Conservation (phyloP, 1,140 invertebrate genomes). For the Dendroctonus ponderosae region DNA sequence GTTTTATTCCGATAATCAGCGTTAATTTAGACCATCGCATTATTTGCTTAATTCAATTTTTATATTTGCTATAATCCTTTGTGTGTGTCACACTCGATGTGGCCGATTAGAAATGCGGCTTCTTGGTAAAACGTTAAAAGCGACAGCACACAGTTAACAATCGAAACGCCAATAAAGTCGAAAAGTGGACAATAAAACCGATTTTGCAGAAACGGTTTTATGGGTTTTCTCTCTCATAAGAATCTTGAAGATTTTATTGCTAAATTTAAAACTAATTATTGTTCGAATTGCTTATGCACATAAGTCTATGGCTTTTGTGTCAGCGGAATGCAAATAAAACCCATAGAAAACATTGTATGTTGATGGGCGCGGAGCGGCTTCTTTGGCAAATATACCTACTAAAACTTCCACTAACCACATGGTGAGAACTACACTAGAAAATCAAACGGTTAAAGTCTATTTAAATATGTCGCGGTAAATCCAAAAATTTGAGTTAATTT, state of each 20-base stretch:
- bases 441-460: neutral
- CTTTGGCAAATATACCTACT: neutral
- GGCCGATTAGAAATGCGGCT: constrained; percentile 3
- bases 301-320: neutral
- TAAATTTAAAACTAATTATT: constrained; percentile 11
- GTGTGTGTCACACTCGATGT: constrained; percentile 1
- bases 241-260: constrained; percentile 15
- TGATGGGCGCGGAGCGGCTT: neutral
- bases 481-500: too few relatives aligned
- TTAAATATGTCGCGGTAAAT: too few relatives aligned
- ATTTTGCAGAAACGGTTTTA: constrained; percentile 24
- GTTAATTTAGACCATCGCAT: constrained; percentile 2
- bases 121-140: constrained; percentile 16
- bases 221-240: constrained; percentile 22
- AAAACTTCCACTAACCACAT: neutral
- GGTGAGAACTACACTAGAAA: neutral
- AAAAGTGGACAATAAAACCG: constrained; percentile 20
- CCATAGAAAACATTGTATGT: too few relatives aligned
- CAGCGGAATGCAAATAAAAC: too few relatives aligned
- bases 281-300: constrained; percentile 1
- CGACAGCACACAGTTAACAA: constrained; percentile 7
- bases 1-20: neutral
- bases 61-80: neutral
- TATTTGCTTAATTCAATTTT: neutral
- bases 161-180: constrained; percentile 16